A percentile compares a stretch with the other conserved stretches of the same genome.
Conservation (phyloP, 2,888 invertebrate species). For the Sinhomidia bicolor region DNA sequence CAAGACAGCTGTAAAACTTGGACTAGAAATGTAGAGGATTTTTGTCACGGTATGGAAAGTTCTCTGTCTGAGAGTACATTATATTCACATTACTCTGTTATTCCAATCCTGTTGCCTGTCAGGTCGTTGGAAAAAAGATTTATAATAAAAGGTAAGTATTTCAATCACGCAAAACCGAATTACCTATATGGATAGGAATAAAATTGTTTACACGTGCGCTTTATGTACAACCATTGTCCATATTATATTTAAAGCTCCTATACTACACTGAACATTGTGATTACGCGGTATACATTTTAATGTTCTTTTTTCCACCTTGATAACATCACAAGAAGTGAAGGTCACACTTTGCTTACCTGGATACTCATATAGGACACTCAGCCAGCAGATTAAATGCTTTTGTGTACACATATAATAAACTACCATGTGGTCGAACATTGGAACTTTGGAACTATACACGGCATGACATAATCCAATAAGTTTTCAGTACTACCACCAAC, state of each 20-base stretch:
- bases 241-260: not conserved
- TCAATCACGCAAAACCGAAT: not conserved
- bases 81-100: not conserved
- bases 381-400: not conserved
- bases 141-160: not conserved
- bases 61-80: not conserved
- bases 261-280: not conserved
- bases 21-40: not conserved
- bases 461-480: too few species aligned
- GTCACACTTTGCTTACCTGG: not conserved
- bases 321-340: slow-evolving; percentile 12
- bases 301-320: not conserved
- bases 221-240: not conserved
- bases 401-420: too few species aligned
- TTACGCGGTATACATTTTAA: slow-evolving; percentile 10
- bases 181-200: not conserved
- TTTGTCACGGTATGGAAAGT: not conserved
- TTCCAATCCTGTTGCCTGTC: not conserved
- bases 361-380: not conserved
- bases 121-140: not conserved
- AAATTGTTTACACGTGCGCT: not conserved
- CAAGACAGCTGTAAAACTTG: too few species aligned
- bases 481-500: too few species aligned
- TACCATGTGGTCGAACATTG: too few species aligned
- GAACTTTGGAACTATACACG: too few species aligned